phyloP scores from a whole-genome alignment of 2,113 vertebrate genomes.

The Channa maculata region DNA sequence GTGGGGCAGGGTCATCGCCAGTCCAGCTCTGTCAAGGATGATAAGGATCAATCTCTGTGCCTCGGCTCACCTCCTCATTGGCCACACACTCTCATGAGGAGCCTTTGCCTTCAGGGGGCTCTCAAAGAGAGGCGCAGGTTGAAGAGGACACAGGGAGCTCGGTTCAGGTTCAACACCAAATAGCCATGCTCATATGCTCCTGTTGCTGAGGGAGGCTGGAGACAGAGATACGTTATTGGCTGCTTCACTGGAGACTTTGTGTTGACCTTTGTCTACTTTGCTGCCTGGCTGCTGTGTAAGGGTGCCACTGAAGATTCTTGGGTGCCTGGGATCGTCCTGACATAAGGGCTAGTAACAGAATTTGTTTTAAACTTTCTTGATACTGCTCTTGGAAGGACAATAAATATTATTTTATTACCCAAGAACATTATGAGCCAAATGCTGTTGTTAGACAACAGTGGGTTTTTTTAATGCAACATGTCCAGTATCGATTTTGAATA shows the following conservation, averaged over 20 bases:
- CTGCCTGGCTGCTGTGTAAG: constrained; percentile 65
- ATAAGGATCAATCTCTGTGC: constrained; percentile 78
- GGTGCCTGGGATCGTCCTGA: constrained; percentile 32
- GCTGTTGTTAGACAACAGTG: not conserved
- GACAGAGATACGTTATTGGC: constrained; percentile 59
- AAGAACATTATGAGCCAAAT: not conserved
- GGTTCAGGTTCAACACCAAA: constrained; percentile 56
- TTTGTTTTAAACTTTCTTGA: constrained; percentile 37
- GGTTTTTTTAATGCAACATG: too few relatives aligned
- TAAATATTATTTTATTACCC: constrained; percentile 4
- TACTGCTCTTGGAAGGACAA: not conserved
- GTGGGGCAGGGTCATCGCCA: constrained; percentile 74
- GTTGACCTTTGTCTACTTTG: constrained; percentile 74
- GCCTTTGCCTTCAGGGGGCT: constrained; percentile 58
- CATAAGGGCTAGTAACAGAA: constrained; percentile 37
- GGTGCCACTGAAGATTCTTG: constrained; percentile 59
- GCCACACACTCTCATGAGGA: constrained; percentile 56
- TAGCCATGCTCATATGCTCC: constrained; percentile 38
- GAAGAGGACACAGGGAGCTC: constrained; percentile 54
- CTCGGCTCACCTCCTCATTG: constrained; percentile 52
- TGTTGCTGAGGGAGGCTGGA: constrained; percentile 59
- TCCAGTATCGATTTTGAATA: too few relatives aligned
- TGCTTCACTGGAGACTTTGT: constrained; percentile 55
- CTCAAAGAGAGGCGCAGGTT: constrained; percentile 66
- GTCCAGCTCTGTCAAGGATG: constrained; percentile 79